Evolutionary conservation across 2,113 vertebrate species (phyloP).

Genomic region (Actenoides hombroni): DNA sequence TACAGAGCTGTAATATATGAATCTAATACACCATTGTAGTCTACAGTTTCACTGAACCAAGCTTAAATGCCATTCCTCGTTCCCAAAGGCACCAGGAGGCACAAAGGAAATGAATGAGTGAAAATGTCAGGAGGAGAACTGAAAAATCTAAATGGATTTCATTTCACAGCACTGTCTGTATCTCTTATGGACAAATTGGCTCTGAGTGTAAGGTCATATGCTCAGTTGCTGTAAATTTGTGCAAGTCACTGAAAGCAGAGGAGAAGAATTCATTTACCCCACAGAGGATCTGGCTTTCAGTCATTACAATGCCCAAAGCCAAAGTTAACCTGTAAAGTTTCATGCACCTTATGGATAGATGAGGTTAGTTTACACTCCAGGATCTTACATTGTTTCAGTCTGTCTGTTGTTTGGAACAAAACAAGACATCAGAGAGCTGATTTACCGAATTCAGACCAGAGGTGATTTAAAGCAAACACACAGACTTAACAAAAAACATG

Average conservation of each 20-base stretch:
- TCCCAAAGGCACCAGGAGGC: neutral
- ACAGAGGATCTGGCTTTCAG: neutral
- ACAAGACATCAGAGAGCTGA: neutral
- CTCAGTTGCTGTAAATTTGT: neutral
- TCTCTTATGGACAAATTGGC: neutral
- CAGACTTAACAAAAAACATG: neutral
- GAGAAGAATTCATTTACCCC: conserved; percentile 7
- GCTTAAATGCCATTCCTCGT: neutral
- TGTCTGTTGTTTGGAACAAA: neutral
- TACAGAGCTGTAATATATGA: neutral
- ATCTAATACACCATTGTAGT: neutral
- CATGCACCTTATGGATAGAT: neutral
- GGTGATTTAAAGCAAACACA: neutral
- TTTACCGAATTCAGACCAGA: neutral
- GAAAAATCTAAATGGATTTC: neutral
- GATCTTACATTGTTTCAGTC: neutral
- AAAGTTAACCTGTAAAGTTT: neutral
- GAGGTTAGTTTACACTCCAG: neutral
- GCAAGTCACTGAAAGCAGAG: neutral
- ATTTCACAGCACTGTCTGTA: neutral
- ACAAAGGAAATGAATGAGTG: conserved; percentile 2
- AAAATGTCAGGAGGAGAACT: neutral
- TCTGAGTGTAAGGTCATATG: neutral
- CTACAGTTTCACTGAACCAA: neutral
- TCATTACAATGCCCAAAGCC: neutral